A percentile compares a stretch with the other conserved stretches of the same genome.
phyloP scores from a whole-genome alignment of 2,888 invertebrate genomes.

The Oscheius myriophilus region DNA sequence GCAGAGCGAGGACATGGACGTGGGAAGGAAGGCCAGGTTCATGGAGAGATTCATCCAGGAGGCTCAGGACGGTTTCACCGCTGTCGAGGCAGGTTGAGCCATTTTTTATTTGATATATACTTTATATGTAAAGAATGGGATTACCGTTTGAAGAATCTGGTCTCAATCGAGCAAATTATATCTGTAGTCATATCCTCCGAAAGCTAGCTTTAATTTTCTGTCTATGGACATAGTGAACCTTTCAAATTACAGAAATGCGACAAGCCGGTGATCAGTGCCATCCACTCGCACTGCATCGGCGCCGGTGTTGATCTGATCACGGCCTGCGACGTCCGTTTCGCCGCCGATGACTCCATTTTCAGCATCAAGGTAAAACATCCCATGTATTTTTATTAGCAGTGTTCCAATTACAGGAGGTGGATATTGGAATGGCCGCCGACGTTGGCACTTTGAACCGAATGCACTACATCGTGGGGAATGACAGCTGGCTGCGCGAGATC shows the following conservation, averaged over 20 bases:
- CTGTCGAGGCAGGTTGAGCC: slow-evolving; percentile 38
- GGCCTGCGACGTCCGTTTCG: slow-evolving; percentile 90
- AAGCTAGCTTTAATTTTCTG: too few relatives aligned
- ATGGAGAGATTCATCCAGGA: slow-evolving; percentile 38
- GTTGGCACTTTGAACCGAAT: slow-evolving; percentile 91
- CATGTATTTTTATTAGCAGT: not conserved
- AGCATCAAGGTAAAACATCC: slow-evolving; percentile 79
- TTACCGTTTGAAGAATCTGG: slow-evolving; percentile 81
- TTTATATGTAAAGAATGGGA: slow-evolving; percentile 79
- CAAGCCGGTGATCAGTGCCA: slow-evolving; percentile 89
- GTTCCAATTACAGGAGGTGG: slow-evolving; percentile 76
- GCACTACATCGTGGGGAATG: slow-evolving; percentile 87
- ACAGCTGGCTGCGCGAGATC: slow-evolving; percentile 86
- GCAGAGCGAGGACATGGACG: slow-evolving; percentile 47
- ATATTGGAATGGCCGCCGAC: slow-evolving; percentile 89
- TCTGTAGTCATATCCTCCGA: too few relatives aligned
- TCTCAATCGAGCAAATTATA: too few relatives aligned
- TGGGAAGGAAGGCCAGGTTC: slow-evolving; percentile 46
- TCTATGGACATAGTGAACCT: too few relatives aligned
- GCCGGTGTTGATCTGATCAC: slow-evolving; percentile 88
- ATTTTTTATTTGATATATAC: slow-evolving; percentile 75
- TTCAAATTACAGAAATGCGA: slow-evolving; percentile 80
- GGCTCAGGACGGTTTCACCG: slow-evolving; percentile 48
- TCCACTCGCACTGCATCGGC: slow-evolving; percentile 90
- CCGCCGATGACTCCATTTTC: slow-evolving; percentile 88